phyloP scores from a whole-genome alignment of 2,888 invertebrate genomes.

The Pseudoips prasinana region DNA sequence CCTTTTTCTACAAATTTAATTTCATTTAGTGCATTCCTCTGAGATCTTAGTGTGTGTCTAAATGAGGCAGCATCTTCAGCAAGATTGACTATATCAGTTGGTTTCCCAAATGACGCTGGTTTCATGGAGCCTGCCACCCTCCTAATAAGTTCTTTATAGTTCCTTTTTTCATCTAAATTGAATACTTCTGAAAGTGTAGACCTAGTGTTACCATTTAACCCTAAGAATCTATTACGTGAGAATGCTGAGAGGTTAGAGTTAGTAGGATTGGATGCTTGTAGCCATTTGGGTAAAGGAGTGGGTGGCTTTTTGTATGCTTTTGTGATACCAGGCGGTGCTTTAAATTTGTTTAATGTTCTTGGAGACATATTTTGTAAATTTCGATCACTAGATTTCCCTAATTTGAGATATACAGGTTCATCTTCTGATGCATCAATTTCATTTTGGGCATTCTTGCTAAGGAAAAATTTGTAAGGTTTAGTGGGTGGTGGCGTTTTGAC shows the following conservation, averaged over 20 bases:
- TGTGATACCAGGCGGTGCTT: conserved; percentile 59
- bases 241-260: conserved; percentile 44
- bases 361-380: conserved; percentile 46
- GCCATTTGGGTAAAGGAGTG: conserved; percentile 57
- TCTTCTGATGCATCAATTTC: conserved; percentile 39
- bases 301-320: conserved; percentile 62
- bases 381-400: conserved; percentile 52
- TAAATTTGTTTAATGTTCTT: conserved; percentile 56
- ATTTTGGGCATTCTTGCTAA: conserved; percentile 38
- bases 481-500: conserved; percentile 48
- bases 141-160: conserved; percentile 78
- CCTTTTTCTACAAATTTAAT: conserved; percentile 58
- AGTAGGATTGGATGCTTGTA: conserved; percentile 47
- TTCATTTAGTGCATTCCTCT: conserved; percentile 61
- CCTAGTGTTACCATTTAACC: conserved; percentile 57
- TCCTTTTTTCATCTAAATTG: conserved; percentile 80
- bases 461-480: conserved; percentile 56
- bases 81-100: conserved; percentile 54
- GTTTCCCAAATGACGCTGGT: conserved; percentile 41
- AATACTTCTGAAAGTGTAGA: conserved; percentile 74
- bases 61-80: conserved; percentile 62
- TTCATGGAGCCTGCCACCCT: conserved; percentile 55
- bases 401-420: conserved; percentile 50
- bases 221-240: conserved; percentile 49
- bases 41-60: conserved; percentile 54